Evolutionary conservation across 2,888 invertebrate genomes (phyloP).

Genomic region (Acronicta leporina): DNA sequence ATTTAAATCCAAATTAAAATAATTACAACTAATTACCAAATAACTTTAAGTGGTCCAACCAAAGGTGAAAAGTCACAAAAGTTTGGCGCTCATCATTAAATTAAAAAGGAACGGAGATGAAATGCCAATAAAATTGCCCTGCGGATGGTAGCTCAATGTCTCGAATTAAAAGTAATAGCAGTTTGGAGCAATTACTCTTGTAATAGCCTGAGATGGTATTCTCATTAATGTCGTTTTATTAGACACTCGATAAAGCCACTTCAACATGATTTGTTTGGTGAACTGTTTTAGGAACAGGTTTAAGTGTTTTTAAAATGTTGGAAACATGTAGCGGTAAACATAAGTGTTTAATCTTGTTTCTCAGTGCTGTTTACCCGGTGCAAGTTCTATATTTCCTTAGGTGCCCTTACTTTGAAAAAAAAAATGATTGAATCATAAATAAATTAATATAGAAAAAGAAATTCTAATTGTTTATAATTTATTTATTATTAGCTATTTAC

Average conservation of each 20-base stretch:
- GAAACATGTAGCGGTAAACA: neutral
- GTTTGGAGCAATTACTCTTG: conserved; percentile 29
- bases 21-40: conserved; percentile 37
- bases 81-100: conserved; percentile 62
- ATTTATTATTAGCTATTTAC: no score
- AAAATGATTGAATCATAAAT: no score
- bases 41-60: conserved; percentile 49
- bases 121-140: conserved; percentile 65
- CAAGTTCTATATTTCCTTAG: no score
- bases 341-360: no score
- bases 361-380: no score
- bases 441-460: no score
- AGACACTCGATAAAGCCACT: conserved; percentile 6
- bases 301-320: neutral
- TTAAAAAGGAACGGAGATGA: conserved; percentile 56
- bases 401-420: no score
- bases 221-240: conserved; percentile 16
- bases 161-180: conserved; percentile 54
- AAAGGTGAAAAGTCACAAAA: conserved; percentile 49
- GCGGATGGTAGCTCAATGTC: conserved; percentile 52
- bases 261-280: no score
- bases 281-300: no score
- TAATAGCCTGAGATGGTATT: conserved; percentile 12
- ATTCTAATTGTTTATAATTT: no score
- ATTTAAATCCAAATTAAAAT: conserved; percentile 51